Percentiles rank a stretch among this genome's conserved stretches.
Conservation (phyloP, 1,140 invertebrate species). For the Apis mellifera region Amel_HAv3.1 CM009938.2:4898501-4899000, state of each 20-base stretch:
- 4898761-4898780: background rate
- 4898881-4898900: no score
- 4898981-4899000: background rate
- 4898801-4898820: background rate
- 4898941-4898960: no score
- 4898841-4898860: no score
- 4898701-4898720: slow-evolving; percentile 42
- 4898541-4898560: slow-evolving; percentile 64
- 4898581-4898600: slow-evolving; percentile 46
- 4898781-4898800: background rate
- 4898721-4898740: no score
- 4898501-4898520: slow-evolving; percentile 73
- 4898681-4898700: slow-evolving; percentile 30
- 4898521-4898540: slow-evolving; percentile 71
- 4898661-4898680: background rate
- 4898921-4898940: no score
- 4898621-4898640: slow-evolving; percentile 57
- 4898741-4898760: no score
- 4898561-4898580: slow-evolving; percentile 60
- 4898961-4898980: no score
- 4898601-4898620: slow-evolving; percentile 53
- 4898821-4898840: no score
- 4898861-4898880: no score
- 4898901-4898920: no score
- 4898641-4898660: slow-evolving; percentile 44